Evolutionary conservation across 2,113 vertebrate species (phyloP).

Genomic region (Anser cygnoides): DNA sequence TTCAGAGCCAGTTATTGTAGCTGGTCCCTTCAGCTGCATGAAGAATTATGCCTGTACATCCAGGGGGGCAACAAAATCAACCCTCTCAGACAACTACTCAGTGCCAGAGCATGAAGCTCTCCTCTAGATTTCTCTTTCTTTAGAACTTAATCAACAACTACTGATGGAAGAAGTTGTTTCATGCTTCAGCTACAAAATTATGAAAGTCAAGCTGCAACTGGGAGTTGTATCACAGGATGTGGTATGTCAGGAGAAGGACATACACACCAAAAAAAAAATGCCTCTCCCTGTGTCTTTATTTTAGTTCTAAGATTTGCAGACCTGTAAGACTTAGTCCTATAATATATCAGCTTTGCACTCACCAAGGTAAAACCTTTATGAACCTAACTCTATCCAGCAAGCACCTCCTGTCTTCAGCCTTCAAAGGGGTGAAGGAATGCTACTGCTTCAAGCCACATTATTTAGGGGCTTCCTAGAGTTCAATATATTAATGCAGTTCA

Average conservation of each 20-base stretch:
- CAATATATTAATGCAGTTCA: constrained; percentile 2
- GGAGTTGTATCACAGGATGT: not conserved
- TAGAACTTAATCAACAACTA: not conserved
- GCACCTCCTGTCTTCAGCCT: not conserved
- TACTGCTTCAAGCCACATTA: not conserved
- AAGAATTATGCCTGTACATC: not conserved
- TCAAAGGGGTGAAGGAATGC: not conserved
- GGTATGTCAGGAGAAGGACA: not conserved
- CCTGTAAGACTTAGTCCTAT: not conserved
- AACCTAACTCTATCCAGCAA: not conserved
- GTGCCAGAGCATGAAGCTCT: not conserved
- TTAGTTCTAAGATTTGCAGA: not conserved
- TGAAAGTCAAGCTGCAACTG: not conserved
- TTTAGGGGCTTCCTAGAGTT: constrained; percentile 22
- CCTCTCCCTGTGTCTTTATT: not conserved
- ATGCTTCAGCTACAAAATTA: not conserved
- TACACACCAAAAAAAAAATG: not conserved
- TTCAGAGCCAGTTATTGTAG: not conserved
- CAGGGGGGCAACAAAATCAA: not conserved
- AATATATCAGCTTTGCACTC: not conserved
- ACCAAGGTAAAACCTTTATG: not conserved
- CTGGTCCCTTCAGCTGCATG: not conserved
- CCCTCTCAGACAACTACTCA: not conserved
- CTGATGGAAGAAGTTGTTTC: not conserved
- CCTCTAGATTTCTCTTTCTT: not conserved